Percentiles rank a stretch among this genome's conserved stretches.
Conservation (phyloP, 2,797 vertebrate species). For the Mormyrus proboscirostris region DNA sequence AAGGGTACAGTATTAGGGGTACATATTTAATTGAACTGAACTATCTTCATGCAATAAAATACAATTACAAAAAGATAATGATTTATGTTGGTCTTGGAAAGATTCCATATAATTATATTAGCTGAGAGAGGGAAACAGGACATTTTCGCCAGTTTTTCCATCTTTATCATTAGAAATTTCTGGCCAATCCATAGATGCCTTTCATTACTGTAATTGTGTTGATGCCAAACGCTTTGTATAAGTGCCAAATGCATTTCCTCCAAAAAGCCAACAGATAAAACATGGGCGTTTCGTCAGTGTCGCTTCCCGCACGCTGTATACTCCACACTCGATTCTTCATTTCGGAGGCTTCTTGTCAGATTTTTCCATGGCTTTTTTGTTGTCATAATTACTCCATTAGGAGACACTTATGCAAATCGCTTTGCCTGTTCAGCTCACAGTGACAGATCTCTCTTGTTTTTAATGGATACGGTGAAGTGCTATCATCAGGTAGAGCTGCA, state of each 20-base stretch:
- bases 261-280: not conserved
- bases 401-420: not conserved
- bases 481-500: not conserved
- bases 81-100: not conserved
- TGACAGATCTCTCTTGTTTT: not conserved
- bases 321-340: not conserved
- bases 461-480: not conserved
- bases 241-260: not conserved
- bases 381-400: constrained; percentile 1
- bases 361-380: not conserved
- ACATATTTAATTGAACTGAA: not conserved
- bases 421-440: not conserved
- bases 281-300: not conserved
- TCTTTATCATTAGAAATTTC: not conserved
- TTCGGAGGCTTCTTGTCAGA: not conserved
- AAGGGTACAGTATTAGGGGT: not conserved
- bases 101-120: constrained; percentile 8
- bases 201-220: not conserved
- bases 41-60: not conserved
- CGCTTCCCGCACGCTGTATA: not conserved
- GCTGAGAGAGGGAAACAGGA: not conserved
- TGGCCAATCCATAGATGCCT: not conserved
- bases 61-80: not conserved
- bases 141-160: not conserved
- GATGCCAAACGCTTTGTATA: not conserved